These are phyloP conservation scores for Acromyrmex charruanus DNA, from an alignment of 1,140 invertebrate genomes.

Conservation along the genomic window DNA sequence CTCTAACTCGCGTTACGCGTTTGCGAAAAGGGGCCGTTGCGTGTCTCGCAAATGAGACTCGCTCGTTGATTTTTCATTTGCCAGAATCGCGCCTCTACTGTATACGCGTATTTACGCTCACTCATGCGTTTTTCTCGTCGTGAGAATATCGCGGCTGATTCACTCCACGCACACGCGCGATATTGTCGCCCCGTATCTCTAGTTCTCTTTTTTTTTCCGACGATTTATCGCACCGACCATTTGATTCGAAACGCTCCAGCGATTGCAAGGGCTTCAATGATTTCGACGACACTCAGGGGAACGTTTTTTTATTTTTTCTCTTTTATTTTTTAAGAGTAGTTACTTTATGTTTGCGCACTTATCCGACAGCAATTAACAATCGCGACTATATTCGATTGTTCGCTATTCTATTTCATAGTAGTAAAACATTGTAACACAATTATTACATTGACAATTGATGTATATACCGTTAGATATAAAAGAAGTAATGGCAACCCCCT, in stretches of 20 bases:
- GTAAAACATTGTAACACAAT: slow-evolving; percentile 12
- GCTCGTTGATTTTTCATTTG: slow-evolving; percentile 55
- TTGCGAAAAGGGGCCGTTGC: slow-evolving; percentile 40
- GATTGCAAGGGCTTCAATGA: slow-evolving; percentile 33
- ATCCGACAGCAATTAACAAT: slow-evolving; percentile 35
- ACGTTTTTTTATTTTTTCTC: slow-evolving; percentile 38
- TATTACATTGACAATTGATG: background rate
- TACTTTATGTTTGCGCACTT: slow-evolving; percentile 6
- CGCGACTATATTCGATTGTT: background rate
- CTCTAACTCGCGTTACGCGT: slow-evolving; percentile 43
- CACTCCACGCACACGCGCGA: slow-evolving; percentile 25
- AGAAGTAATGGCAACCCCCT: no score
- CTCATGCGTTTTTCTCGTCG: background rate
- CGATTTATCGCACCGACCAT: slow-evolving; percentile 24
- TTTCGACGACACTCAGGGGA: slow-evolving; percentile 53
- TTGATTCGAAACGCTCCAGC: slow-evolving; percentile 43
- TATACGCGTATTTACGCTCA: background rate
- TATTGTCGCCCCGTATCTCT: slow-evolving; percentile 32
- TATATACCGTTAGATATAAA: no score
- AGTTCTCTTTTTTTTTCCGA: slow-evolving; percentile 3
- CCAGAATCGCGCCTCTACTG: background rate
- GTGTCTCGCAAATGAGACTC: slow-evolving; percentile 41
- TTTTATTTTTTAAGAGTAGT: slow-evolving; percentile 33
- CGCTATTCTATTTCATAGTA: background rate
- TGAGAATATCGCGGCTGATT: slow-evolving; percentile 45